Conservation (phyloP, 2,797 vertebrate species). For the Rousettus madagascariensis region DNA sequence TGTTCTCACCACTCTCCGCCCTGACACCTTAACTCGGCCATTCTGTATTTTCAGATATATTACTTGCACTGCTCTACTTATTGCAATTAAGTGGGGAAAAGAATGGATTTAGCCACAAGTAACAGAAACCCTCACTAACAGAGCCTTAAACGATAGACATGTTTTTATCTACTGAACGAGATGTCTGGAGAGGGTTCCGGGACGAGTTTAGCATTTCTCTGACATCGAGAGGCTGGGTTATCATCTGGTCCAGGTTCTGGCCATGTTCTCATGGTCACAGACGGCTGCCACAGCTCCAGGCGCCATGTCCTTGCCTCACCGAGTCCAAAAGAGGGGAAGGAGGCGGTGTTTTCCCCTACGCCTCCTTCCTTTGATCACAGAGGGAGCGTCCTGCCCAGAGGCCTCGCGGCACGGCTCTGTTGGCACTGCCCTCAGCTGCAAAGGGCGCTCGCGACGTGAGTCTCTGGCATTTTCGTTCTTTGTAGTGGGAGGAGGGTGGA, state of each 20-base stretch:
- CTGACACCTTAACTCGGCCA: background rate
- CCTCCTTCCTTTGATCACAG: background rate
- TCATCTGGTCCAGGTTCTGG: background rate
- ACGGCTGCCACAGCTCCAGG: background rate
- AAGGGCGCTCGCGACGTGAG: background rate
- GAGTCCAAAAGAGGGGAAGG: background rate
- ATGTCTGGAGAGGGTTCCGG: background rate
- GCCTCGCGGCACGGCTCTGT: background rate
- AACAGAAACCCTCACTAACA: background rate
- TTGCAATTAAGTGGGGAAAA: background rate
- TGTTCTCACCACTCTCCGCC: background rate
- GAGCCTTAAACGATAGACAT: background rate
- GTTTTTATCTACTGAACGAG: background rate
- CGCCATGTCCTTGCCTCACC: background rate
- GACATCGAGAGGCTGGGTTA: background rate
- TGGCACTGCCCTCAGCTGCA: background rate
- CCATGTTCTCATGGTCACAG: background rate
- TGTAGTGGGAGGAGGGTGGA: background rate
- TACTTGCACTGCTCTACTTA: background rate
- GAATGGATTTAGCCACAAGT: background rate
- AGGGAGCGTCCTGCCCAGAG: background rate
- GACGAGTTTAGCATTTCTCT: background rate
- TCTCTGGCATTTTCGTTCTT: slow-evolving; percentile 6
- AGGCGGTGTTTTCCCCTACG: background rate
- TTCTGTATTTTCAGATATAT: background rate